Evolutionary conservation across 2,113 vertebrate genomes (phyloP).

Genomic region (Cepphus grylle): DNA sequence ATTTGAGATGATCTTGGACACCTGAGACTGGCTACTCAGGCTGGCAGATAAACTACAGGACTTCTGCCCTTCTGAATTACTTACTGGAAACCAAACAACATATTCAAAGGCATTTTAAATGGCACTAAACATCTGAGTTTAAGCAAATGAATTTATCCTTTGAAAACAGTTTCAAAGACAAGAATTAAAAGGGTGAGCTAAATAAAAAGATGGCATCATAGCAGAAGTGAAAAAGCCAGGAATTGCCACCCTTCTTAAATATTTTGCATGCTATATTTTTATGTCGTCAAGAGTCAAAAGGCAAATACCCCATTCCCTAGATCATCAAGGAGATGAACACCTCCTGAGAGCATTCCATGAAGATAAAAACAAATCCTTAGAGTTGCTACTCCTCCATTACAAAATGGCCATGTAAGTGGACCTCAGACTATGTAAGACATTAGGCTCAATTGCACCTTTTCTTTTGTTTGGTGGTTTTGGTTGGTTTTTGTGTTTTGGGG

Average conservation of each 20-base stretch:
- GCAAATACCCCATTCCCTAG: neutral
- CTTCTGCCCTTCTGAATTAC: neutral
- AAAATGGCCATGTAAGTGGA: neutral
- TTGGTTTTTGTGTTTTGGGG: neutral
- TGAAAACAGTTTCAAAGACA: neutral
- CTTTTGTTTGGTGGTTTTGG: neutral
- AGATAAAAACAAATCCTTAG: neutral
- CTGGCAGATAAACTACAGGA: neutral
- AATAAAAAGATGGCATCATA: neutral
- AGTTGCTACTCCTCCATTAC: neutral
- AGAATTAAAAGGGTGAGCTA: neutral
- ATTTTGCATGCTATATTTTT: neutral
- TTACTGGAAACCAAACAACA: neutral
- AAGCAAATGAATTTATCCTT: neutral
- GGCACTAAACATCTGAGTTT: neutral
- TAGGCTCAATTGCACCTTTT: neutral
- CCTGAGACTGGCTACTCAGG: neutral
- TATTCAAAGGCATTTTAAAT: neutral
- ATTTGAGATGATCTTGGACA: neutral
- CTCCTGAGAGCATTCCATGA: neutral
- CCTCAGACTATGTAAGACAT: neutral
- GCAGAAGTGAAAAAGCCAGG: neutral
- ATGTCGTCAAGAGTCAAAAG: neutral
- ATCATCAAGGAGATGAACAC: neutral
- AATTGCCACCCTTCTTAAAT: neutral